These are phyloP conservation scores for Laterallus jamaicensis DNA, from an alignment of 2,113 vertebrate species.

Conservation along the genomic window DNA sequence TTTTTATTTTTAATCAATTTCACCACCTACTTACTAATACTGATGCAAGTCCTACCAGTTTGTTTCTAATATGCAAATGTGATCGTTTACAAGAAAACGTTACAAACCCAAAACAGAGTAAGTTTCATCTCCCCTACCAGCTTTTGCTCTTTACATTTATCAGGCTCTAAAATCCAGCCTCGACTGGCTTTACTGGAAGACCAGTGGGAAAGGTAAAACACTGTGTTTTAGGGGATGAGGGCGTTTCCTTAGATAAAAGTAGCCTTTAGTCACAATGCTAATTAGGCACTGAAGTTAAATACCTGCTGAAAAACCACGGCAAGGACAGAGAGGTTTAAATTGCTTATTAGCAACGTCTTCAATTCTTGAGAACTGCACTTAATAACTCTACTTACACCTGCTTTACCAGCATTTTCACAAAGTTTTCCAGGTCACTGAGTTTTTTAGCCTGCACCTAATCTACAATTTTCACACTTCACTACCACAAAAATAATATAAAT, in stretches of 20 bases:
- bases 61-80: not conserved
- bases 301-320: constrained; percentile 12
- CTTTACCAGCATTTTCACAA: not conserved
- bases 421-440: not conserved
- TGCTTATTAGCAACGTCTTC: constrained; percentile 4
- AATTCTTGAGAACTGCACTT: not conserved
- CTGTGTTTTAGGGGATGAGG: not conserved
- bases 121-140: not conserved
- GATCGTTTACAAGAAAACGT: not conserved
- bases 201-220: not conserved
- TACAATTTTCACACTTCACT: not conserved
- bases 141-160: not conserved
- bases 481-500: not conserved
- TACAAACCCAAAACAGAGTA: not conserved
- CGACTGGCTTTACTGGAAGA: not conserved
- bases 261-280: constrained; percentile 8
- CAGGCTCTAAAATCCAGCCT: not conserved
- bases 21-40: not conserved
- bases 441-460: not conserved
- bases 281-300: constrained; percentile 1
- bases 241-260: not conserved
- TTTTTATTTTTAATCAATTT: not conserved
- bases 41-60: not conserved
- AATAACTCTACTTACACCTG: not conserved
- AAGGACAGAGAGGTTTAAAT: constrained; percentile 10